Evolutionary conservation across 2,888 invertebrate species (phyloP).

Genomic region (Pseudococcus jackbeardsleyi): DNA sequence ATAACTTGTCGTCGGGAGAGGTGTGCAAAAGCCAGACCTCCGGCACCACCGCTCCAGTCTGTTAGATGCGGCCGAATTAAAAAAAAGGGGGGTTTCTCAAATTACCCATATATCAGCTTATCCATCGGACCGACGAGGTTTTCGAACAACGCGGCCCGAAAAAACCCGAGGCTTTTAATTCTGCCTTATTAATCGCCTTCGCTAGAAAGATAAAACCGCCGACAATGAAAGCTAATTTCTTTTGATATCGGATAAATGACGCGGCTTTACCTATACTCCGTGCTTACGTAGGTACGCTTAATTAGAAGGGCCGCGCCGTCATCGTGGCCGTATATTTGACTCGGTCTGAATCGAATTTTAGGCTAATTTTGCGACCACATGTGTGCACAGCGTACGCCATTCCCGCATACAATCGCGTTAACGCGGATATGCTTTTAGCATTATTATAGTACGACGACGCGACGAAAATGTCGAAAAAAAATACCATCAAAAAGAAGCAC

Average conservation of each 20-base stretch:
- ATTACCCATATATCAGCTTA: constrained; percentile 30
- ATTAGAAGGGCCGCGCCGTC: neutral
- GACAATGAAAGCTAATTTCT: constrained; percentile 43
- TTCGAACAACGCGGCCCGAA: neutral
- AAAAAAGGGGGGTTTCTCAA: constrained; percentile 24
- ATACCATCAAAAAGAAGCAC: too few relatives aligned
- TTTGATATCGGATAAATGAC: constrained; percentile 39
- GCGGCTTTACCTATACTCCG: neutral
- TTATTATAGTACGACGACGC: neutral
- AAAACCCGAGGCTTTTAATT: constrained; percentile 23
- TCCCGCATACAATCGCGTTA: neutral
- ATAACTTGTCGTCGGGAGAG: neutral
- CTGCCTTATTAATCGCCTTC: neutral
- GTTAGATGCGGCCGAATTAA: neutral
- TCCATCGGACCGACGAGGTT: neutral
- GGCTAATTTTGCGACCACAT: constrained; percentile 1
- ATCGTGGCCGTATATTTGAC: neutral
- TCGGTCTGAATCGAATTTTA: neutral
- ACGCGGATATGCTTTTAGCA: constrained; percentile 12
- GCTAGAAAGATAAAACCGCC: constrained; percentile 1
- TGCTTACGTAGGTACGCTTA: neutral
- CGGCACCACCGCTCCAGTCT: neutral
- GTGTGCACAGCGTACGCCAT: neutral
- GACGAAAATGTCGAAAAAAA: too few relatives aligned
- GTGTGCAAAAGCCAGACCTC: neutral